Base-by-base conservation (phyloP, 1,140 invertebrate species). In the Bombus terrestris region DNA sequence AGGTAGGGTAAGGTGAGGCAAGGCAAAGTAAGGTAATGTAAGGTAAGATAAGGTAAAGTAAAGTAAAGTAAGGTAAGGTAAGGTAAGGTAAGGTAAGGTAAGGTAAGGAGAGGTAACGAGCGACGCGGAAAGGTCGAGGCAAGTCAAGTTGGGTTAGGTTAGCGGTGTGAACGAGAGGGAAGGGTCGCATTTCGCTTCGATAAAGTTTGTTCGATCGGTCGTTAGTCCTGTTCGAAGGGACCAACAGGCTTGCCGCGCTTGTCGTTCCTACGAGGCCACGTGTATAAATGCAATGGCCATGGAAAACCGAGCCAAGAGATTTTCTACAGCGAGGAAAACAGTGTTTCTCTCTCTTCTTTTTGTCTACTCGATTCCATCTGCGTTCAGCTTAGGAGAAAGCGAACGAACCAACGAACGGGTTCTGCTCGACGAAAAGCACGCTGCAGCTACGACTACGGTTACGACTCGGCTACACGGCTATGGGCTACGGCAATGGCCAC, bases 191-290 rank as follows among this genome's bases (percentile, higher is more conserved):
- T 91, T 92, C 87, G 87, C 89, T 91, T 88, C 90, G 90, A 92
- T 93, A 94, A 93, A 94, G 86, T 94, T 94, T 93, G 86, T 91
- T 92, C 93, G 92, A 93, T 93, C 92, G 92, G 84, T 88, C 92
- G 92, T 92, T 93, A 91, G 90, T 93, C 90, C 91, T 43, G 81
- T 66, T 82, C 57, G 57, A 22, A 75, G 39, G 41, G 57, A 39
- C 37, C 69, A 28, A 22, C 37, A 73, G 25, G 69, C 69, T 72
- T 41, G 37, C 39, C 69, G 37, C 39, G 37, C 12, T 28, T 6
- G 37, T n/a, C 68, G 35, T 37, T 22, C 5, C 10, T 9, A 28
- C 10, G 2, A 25, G 28, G 28, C 37, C 37, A 71, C 37, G 37
- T n/a, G 69, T 71, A 28, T 3, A 69, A 37, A n/a, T 37, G 35